phyloP scores from a whole-genome alignment of 2,113 vertebrate species.

The Chrysochloris asiatica region DNA sequence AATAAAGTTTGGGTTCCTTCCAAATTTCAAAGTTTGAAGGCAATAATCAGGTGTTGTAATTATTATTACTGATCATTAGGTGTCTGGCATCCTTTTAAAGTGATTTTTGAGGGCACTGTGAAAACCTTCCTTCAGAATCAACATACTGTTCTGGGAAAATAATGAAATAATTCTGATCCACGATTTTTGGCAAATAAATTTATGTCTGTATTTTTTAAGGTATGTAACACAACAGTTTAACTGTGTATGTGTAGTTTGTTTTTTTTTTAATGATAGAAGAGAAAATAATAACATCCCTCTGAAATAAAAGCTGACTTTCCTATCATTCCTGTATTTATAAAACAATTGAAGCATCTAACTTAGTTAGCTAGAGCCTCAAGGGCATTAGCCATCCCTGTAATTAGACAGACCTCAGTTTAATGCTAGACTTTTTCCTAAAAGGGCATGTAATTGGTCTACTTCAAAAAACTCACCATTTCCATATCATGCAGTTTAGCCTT shows the following conservation, averaged over 20 bases:
- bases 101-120: background rate
- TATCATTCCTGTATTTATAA: constrained; percentile 19
- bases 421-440: background rate
- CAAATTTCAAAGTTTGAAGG: constrained; percentile 36
- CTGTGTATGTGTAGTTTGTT: background rate
- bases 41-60: constrained; percentile 16
- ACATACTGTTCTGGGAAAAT: background rate
- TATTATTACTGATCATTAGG: background rate
- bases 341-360: background rate
- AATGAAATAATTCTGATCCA: constrained; percentile 17
- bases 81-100: background rate
- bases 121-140: constrained; percentile 39
- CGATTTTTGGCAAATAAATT: constrained; percentile 35
- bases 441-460: background rate
- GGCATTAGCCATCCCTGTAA: background rate
- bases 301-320: constrained; percentile 35
- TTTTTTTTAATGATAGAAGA: constrained; percentile 3
- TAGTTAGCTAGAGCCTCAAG: constrained; percentile 29
- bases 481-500: constrained; percentile 97
- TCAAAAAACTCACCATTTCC: constrained; percentile 91
- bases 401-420: constrained; percentile 2
- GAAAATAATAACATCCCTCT: background rate
- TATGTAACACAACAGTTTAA: background rate
- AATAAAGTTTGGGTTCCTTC: constrained; percentile 41
- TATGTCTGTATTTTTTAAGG: constrained; percentile 24